Evolutionary conservation across 2,113 vertebrate species (phyloP), one percentile per base, ranked within the genome.

Genomic region (Trematocara macrostoma): DNA sequence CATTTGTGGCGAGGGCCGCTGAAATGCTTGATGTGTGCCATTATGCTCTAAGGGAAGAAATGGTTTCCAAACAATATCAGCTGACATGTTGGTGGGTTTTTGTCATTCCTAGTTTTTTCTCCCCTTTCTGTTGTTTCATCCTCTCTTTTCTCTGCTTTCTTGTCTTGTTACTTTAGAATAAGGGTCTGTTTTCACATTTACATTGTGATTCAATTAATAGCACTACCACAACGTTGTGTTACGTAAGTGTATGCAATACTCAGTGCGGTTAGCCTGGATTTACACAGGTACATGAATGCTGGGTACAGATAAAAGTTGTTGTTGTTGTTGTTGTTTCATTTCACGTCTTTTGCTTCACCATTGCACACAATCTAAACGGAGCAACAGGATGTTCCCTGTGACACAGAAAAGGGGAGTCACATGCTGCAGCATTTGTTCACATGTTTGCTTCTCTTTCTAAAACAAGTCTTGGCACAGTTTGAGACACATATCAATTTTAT

Each of bases 351-450:
- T 34, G 23, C 40, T 82, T 61, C 40, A 59, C 42, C 7, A 61
- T 11, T 18, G 57, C 55, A 80, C 52, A 47, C 29, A 51, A 51
- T 51, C 26, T 12, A 76, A 76, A 49, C 4, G 0, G 18, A 86
- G 86, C 83, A 90, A 93, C 94, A 89, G 90, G 93, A 93, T 81
- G 91, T 82, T 81, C 34, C 76, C 61, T 81, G 86, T 83, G 74
- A 61, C 81, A 87, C 67, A 86, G 49, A 79, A 64, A 74, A 85
- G 84, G 64, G 4, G 61, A 89, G 85, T 91, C 87, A 90, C 86
- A 84, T 20, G 78, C 57, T 78, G 52, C 42, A 56, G 83, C n/a
- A 1, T 84, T 86, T 82, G 40, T 79, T 88, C 88, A 88, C 61
- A 83, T 83, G 85, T 81, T 86, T 64, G 57, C 56, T 59, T 61